Percentiles rank a stretch among this genome's conserved stretches.
Conservation (phyloP, 2,888 invertebrate genomes). For the Leptarthrus brevirostris region DNA sequence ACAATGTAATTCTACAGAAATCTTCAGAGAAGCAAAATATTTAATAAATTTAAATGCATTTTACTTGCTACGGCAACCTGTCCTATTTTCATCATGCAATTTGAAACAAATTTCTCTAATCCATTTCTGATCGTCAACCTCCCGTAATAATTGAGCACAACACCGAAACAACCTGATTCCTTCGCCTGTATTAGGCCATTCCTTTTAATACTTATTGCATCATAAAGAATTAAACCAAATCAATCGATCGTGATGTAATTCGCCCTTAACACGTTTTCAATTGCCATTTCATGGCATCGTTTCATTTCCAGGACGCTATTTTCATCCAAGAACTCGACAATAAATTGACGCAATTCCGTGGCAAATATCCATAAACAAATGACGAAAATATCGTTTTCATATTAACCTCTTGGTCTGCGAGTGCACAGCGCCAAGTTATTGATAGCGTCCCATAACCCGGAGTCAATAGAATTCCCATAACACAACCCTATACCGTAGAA, state of each 20-base stretch:
- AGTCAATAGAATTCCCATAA: constrained; percentile 45
- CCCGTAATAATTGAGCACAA: too few relatives aligned
- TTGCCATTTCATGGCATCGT: constrained; percentile 25
- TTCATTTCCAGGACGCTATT: constrained; percentile 28
- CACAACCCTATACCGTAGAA: not conserved
- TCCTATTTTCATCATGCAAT: too few relatives aligned
- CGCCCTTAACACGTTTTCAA: constrained; percentile 35
- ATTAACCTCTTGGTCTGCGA: constrained; percentile 1
- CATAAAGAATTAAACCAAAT: constrained; percentile 35
- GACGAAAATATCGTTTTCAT: constrained; percentile 32
- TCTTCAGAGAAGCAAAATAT: too few relatives aligned
- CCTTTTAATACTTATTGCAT: constrained; percentile 20
- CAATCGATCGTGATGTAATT: constrained; percentile 41
- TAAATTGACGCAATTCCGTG: constrained; percentile 44
- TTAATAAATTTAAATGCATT: too few relatives aligned
- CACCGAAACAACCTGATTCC: too few relatives aligned
- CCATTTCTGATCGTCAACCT: too few relatives aligned
- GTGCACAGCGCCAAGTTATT: constrained; percentile 24
- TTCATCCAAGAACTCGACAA: constrained; percentile 18
- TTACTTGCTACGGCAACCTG: too few relatives aligned
- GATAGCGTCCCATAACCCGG: constrained; percentile 30
- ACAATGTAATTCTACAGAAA: too few relatives aligned
- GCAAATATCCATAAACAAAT: constrained; percentile 46
- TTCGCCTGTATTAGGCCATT: not conserved
- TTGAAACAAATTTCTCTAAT: too few relatives aligned